A percentile compares a stretch with the other conserved stretches of the same genome.
These are phyloP conservation scores for Drosophila prosaltans DNA, from an alignment of 1,140 invertebrate genomes.

Conservation along the genomic window DNA sequence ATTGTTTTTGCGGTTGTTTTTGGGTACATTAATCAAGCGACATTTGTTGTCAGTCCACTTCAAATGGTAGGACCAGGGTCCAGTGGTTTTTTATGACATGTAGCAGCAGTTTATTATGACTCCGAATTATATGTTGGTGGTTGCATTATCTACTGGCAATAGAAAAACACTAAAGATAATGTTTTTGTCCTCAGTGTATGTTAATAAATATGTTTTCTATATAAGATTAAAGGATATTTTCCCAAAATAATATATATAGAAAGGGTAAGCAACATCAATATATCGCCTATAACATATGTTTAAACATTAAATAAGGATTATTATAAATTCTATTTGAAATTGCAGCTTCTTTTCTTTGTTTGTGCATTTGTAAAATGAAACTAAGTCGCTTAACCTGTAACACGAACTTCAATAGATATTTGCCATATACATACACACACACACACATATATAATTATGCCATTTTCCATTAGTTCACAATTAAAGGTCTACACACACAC, in stretches of 20 bases:
- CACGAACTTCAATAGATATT: constrained; percentile 59
- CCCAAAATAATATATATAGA: too few species aligned
- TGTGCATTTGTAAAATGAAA: constrained; percentile 49
- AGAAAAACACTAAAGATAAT: not conserved
- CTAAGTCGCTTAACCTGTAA: constrained; percentile 69
- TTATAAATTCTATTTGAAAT: not conserved
- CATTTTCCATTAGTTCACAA: constrained; percentile 45
- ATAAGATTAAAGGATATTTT: too few species aligned
- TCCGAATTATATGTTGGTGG: not conserved
- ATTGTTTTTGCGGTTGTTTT: constrained; percentile 50
- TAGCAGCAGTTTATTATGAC: constrained; percentile 36
- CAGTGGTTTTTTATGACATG: constrained; percentile 41
- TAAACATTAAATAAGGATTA: not conserved
- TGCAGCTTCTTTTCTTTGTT: constrained; percentile 10
- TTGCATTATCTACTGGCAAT: not conserved
- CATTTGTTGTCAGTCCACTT: constrained; percentile 41
- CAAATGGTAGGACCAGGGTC: not conserved
- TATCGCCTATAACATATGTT: not conserved
- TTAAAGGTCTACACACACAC: constrained; percentile 10
- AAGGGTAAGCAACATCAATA: too few species aligned
- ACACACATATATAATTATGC: not conserved
- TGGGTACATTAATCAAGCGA: constrained; percentile 72
- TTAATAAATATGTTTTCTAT: too few species aligned
- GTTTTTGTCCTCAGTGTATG: too few species aligned
- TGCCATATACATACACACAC: constrained; percentile 8